Percentiles rank a stretch among this genome's conserved stretches.
These are phyloP conservation scores for Zoanthus sansibaricus DNA, from an alignment of 92 coral and sea anemone species.

Conservation along the genomic window DNA sequence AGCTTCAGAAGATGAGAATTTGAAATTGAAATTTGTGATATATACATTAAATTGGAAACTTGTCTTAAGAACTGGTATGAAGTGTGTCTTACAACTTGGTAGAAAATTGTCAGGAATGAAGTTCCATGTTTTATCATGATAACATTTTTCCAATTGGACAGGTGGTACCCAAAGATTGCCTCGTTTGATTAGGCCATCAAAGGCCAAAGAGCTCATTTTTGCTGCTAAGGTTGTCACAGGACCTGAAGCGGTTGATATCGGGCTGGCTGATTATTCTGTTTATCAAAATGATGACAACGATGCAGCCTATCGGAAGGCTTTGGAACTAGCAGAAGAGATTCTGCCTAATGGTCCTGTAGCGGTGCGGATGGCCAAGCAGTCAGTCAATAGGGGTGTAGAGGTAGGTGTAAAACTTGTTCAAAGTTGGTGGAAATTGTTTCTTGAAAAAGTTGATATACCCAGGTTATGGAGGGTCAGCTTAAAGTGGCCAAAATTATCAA, in stretches of 20 bases:
- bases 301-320: constrained; percentile 88
- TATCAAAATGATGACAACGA: constrained; percentile 76
- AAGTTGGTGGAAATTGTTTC: no score
- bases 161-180: constrained; percentile 98
- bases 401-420: constrained; percentile 29
- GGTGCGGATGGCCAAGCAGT: constrained; percentile 93
- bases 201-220: constrained; percentile 95
- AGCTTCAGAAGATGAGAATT: no score
- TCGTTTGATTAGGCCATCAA: constrained; percentile 84
- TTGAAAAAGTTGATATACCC: no score
- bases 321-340: constrained; percentile 83
- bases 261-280: constrained; percentile 89
- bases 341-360: constrained; percentile 97
- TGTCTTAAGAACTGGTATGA: no score
- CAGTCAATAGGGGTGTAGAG: constrained; percentile 90
- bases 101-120: no score
- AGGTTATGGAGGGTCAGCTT: no score
- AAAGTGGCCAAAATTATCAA: no score
- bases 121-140: no score
- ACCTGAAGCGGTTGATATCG: constrained; percentile 81
- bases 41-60: no score
- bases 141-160: background rate
- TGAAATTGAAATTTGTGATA: no score
- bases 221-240: constrained; percentile 83
- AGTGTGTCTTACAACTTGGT: no score